Conservation (phyloP, 2,888 invertebrate species). For the Aphidoletes aphidimyza region DNA sequence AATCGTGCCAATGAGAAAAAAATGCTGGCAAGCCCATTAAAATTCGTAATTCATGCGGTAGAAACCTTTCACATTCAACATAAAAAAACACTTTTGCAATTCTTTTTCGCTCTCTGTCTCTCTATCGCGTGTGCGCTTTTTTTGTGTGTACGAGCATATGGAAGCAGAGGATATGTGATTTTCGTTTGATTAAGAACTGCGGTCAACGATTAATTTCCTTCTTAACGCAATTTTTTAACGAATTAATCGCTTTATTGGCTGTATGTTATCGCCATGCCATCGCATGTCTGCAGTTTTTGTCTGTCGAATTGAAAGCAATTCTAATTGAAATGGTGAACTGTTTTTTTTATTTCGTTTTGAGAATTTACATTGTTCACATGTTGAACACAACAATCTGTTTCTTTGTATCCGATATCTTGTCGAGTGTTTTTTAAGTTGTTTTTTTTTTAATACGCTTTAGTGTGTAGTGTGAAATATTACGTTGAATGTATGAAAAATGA, state of each 20-base stretch:
- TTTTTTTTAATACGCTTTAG: too few species aligned
- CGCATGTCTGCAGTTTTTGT: background rate
- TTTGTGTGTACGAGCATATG: too few species aligned
- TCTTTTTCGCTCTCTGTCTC: background rate
- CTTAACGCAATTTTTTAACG: background rate
- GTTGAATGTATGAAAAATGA: conserved; percentile 36
- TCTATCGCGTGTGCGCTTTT: too few species aligned
- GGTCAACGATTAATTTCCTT: conserved; percentile 3
- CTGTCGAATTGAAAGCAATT: background rate
- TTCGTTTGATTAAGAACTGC: conserved; percentile 44
- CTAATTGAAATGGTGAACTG: background rate
- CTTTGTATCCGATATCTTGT: background rate
- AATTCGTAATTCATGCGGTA: conserved; percentile 49
- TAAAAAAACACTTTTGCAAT: background rate
- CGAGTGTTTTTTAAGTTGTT: too few species aligned
- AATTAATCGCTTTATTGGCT: background rate
- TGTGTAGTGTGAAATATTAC: too few species aligned
- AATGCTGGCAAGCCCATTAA: conserved; percentile 4
- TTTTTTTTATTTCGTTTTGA: too few species aligned
- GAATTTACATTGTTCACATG: too few species aligned
- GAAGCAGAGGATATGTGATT: conserved; percentile 11
- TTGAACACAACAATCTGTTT: background rate
- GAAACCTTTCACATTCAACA: conserved; percentile 43
- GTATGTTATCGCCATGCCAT: background rate
- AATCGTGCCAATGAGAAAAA: conserved; percentile 9